Evolutionary conservation across 1,140 invertebrate genomes (phyloP).

Genomic region (Saccostrea cuccullata): DNA sequence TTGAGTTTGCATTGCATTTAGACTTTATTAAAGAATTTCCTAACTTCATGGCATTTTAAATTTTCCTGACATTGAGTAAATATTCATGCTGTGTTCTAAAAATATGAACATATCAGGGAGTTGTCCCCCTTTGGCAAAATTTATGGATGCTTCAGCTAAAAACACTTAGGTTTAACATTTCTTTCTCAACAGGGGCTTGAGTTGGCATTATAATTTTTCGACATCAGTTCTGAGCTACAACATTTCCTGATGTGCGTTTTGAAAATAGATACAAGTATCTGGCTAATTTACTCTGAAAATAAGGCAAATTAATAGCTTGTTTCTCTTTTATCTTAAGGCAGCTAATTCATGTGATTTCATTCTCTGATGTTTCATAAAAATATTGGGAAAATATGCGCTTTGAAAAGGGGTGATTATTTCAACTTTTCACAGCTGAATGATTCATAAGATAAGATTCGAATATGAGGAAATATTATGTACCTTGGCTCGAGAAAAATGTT

Average conservation of each 20-base stretch:
- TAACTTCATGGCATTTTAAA: background rate
- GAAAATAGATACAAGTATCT: conserved; percentile 36
- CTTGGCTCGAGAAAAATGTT: conserved; percentile 3
- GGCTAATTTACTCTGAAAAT: conserved; percentile 30
- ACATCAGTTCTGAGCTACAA: conserved; percentile 12
- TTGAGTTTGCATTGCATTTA: too few relatives aligned
- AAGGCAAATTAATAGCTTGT: conserved; percentile 28
- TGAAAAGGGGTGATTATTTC: conserved; percentile 21
- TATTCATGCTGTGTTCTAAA: background rate
- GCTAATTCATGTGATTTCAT: conserved; percentile 18
- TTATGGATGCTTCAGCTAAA: background rate
- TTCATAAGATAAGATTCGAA: conserved; percentile 26
- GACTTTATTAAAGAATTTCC: background rate
- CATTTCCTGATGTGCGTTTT: conserved; percentile 2
- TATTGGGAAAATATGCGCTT: conserved; percentile 3
- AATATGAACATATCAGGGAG: background rate
- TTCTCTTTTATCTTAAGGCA: conserved; percentile 31
- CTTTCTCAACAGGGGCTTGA: conserved; percentile 25
- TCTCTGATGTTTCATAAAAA: background rate
- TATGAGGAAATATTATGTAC: conserved; percentile 12
- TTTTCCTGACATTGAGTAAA: background rate
- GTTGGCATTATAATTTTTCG: conserved; percentile 36
- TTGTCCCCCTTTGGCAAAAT: conserved; percentile 19
- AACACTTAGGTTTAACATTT: conserved; percentile 32
- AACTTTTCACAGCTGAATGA: conserved; percentile 24